phyloP scores from a whole-genome alignment of 2,113 vertebrate genomes.

The Tapirus terrestris region DNA sequence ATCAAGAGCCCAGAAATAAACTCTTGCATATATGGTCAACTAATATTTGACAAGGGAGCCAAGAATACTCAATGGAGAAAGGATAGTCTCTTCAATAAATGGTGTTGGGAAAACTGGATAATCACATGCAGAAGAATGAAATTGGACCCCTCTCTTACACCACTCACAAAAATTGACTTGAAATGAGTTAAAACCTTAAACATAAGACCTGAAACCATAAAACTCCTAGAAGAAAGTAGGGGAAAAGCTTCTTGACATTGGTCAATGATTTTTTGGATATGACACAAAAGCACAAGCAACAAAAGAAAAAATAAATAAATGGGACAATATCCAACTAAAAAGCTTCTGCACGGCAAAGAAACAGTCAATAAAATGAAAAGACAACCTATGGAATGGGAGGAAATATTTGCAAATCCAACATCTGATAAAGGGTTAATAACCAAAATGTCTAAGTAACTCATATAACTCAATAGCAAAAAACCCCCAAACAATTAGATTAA shows the following conservation, averaged over 20 bases:
- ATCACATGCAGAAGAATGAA: neutral
- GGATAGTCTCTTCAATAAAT: neutral
- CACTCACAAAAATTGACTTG: neutral
- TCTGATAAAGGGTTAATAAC: neutral
- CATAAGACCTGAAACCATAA: neutral
- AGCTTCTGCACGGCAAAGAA: neutral
- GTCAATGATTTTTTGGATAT: neutral
- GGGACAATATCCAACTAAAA: neutral
- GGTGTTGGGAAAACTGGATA: neutral
- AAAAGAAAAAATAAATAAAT: neutral
- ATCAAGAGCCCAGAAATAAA: neutral
- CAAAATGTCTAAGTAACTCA: neutral
- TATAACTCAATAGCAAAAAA: neutral
- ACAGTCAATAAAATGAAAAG: neutral
- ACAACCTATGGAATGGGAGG: neutral
- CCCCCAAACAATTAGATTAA: neutral
- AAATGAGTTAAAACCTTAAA: neutral
- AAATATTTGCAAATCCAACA: neutral
- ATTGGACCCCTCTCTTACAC: neutral
- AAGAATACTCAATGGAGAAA: neutral
- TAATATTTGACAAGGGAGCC: neutral
- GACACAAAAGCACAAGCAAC: neutral
- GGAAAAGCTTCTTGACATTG: neutral
- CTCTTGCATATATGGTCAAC: neutral
- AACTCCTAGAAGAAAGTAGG: neutral